A percentile compares a stretch with the other conserved stretches of the same genome.
Conservation (phyloP, 1,140 invertebrate species). For the Temnothorax longispinosus region DNA sequence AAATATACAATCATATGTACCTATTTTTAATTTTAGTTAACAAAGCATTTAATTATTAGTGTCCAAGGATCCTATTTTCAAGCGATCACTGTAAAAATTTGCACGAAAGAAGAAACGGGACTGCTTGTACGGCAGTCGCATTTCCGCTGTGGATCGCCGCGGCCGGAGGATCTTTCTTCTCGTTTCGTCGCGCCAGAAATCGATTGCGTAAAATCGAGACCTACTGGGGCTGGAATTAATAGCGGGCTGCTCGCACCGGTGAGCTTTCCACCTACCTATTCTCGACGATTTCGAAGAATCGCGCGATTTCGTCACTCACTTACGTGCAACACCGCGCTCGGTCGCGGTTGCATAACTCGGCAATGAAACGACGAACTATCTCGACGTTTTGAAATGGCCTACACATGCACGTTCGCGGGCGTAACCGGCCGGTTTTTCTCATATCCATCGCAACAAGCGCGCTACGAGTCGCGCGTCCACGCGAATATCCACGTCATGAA, state of each 20-base stretch:
- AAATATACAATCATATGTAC: background rate
- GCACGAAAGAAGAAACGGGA: background rate
- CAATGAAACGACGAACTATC: slow-evolving; percentile 73
- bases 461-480: slow-evolving; percentile 26
- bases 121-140: too few species aligned
- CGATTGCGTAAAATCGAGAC: slow-evolving; percentile 18
- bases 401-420: slow-evolving; percentile 39
- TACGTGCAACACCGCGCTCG: slow-evolving; percentile 28
- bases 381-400: slow-evolving; percentile 75
- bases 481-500: slow-evolving; percentile 63
- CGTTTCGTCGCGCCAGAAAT: background rate
- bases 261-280: slow-evolving; percentile 48
- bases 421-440: slow-evolving; percentile 68
- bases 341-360: slow-evolving; percentile 71
- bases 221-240: slow-evolving; percentile 40
- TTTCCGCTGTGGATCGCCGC: background rate
- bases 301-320: slow-evolving; percentile 71
- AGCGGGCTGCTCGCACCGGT: background rate
- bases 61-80: background rate
- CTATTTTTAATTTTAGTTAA: background rate
- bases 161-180: background rate
- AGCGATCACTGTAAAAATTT: background rate
- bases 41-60: background rate
- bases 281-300: slow-evolving; percentile 65
- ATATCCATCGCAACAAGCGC: slow-evolving; percentile 67